Conservation (phyloP, 2,888 invertebrate genomes). For the Busseola fusca region DNA sequence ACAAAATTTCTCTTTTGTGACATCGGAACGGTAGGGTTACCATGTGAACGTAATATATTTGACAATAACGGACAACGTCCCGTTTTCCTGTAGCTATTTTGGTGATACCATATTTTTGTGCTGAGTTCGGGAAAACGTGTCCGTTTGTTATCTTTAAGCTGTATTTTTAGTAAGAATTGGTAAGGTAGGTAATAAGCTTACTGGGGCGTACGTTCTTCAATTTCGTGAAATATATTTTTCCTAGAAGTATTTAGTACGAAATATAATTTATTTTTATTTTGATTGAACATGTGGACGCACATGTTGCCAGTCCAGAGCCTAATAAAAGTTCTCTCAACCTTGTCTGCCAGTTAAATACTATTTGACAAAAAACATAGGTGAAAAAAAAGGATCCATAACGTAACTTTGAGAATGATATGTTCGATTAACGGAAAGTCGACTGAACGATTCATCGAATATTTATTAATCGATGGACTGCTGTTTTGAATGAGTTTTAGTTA, state of each 20-base stretch:
- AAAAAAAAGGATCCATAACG: too few species aligned
- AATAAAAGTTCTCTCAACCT: too few species aligned
- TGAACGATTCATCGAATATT: too few species aligned
- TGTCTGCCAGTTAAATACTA: too few species aligned
- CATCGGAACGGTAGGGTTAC: slow-evolving; percentile 66
- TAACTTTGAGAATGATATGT: too few species aligned
- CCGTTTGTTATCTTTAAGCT: slow-evolving; percentile 16
- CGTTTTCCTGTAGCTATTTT: slow-evolving; percentile 42
- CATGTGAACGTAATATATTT: slow-evolving; percentile 44
- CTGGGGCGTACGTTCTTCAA: not conserved
- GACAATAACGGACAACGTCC: slow-evolving; percentile 47
- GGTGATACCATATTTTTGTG: slow-evolving; percentile 32
- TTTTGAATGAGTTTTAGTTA: too few species aligned
- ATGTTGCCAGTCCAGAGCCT: too few species aligned
- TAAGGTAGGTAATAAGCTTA: not conserved
- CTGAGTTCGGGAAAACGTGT: slow-evolving; percentile 22
- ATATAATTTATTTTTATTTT: not conserved
- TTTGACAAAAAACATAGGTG: too few species aligned
- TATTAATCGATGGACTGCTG: too few species aligned
- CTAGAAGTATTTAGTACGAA: not conserved
- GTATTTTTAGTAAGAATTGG: slow-evolving; percentile 21
- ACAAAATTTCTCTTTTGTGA: slow-evolving; percentile 72
- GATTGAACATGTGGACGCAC: too few species aligned
- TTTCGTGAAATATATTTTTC: not conserved
- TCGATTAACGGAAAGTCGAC: too few species aligned